Evolutionary conservation across 2,113 vertebrate species (phyloP).

Genomic region (Microtus montanus): DNA sequence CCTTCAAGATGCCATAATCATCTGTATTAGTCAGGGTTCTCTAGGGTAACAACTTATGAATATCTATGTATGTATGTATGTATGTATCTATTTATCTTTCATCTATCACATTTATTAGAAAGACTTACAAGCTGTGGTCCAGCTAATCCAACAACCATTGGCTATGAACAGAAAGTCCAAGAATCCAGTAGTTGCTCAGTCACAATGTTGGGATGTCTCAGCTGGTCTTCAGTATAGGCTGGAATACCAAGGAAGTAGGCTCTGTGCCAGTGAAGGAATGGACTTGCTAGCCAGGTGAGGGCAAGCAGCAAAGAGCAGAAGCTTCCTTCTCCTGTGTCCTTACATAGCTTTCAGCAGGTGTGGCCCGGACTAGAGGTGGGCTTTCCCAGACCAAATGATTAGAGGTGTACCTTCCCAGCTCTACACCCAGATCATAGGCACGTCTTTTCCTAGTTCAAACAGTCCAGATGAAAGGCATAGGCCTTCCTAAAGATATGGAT

Average conservation of each 20-base stretch:
- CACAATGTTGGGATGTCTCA: neutral
- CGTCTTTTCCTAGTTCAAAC: neutral
- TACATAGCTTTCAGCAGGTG: neutral
- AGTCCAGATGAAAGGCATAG: neutral
- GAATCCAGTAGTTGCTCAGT: neutral
- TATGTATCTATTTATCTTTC: neutral
- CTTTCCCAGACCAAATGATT: neutral
- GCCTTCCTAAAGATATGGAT: neutral
- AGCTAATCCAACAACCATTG: neutral
- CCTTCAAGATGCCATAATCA: constrained; percentile 7
- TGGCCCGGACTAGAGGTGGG: neutral
- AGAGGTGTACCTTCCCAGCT: neutral
- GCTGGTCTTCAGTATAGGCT: neutral
- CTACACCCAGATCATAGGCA: neutral
- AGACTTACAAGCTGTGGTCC: neutral
- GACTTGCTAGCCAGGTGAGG: neutral
- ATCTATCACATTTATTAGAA: neutral
- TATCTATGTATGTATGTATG: no score
- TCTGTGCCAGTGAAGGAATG: neutral
- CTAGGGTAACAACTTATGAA: no score
- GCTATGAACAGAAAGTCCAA: neutral
- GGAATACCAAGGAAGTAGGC: neutral
- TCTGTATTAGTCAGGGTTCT: neutral
- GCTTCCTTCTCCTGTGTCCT: neutral
- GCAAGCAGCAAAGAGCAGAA: neutral